A percentile compares a stretch with the other conserved stretches of the same genome.
These are phyloP conservation scores for Nannoperca obscura DNA, from an alignment of 2,797 vertebrate species.

Conservation along the genomic window DNA sequence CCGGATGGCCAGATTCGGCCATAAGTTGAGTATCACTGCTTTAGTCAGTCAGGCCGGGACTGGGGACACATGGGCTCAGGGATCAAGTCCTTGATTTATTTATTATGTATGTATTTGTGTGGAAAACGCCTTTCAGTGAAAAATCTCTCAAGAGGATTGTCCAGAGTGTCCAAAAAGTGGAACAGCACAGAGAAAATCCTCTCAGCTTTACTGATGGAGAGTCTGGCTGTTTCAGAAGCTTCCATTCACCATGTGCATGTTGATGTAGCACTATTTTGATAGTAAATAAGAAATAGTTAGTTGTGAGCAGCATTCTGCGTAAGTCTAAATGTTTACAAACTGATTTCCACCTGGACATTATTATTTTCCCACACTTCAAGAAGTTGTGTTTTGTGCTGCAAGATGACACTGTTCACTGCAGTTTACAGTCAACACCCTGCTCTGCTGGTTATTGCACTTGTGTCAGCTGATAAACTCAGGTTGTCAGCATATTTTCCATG, in stretches of 20 bases:
- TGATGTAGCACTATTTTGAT: background rate
- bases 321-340: background rate
- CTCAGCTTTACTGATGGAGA: conserved; percentile 21
- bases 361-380: background rate
- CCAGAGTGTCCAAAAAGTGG: conserved; percentile 17
- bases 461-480: conserved; percentile 33
- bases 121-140: conserved; percentile 19
- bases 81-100: conserved; percentile 1
- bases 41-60: too few relatives aligned
- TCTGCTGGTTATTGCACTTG: conserved; percentile 12
- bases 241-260: background rate
- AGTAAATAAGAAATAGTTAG: background rate
- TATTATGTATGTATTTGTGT: conserved; percentile 10
- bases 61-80: background rate
- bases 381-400: background rate
- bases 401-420: background rate
- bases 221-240: background rate
- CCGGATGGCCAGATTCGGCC: too few relatives aligned
- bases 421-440: conserved; percentile 49
- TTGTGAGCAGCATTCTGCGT: background rate
- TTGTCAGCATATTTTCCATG: conserved; percentile 20
- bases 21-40: too few relatives aligned
- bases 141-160: conserved; percentile 28
- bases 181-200: conserved; percentile 50
- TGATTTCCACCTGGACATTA: background rate